Percentiles rank a stretch among this genome's conserved stretches.
Conservation (phyloP, 2,113 vertebrate species). For the Coryphaenoides rupestris region DNA sequence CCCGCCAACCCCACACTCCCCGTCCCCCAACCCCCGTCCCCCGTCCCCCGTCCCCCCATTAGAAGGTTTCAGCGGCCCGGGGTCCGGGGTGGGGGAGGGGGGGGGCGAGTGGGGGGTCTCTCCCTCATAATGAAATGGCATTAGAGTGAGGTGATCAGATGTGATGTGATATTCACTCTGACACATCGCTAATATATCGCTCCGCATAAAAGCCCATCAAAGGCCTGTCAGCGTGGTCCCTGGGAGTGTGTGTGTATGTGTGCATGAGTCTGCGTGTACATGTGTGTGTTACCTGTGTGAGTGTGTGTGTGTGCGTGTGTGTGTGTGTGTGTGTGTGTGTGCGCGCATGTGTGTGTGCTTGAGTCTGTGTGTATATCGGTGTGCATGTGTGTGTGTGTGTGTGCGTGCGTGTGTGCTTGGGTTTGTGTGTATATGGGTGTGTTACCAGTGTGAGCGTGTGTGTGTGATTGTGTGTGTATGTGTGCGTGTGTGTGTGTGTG, state of each 20-base stretch:
- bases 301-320: neutral
- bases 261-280: neutral
- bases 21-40: slow-evolving; percentile 3
- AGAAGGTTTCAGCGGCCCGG: slow-evolving; percentile 32
- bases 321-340: slow-evolving; percentile 2
- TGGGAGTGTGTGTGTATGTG: slow-evolving; percentile 10
- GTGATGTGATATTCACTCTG: slow-evolving; percentile 52
- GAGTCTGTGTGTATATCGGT: too few relatives aligned
- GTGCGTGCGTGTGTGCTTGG: slow-evolving; percentile 8
- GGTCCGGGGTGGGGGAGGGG: too few relatives aligned
- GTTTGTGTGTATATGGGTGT: neutral
- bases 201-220: slow-evolving; percentile 44
- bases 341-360: too few relatives aligned
- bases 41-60: slow-evolving; percentile 24
- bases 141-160: slow-evolving; percentile 48
- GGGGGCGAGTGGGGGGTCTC: too few relatives aligned
- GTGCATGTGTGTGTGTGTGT: slow-evolving; percentile 1
- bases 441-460: slow-evolving; percentile 12
- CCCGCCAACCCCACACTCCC: slow-evolving; percentile 28
- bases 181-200: slow-evolving; percentile 48
- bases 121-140: slow-evolving; percentile 55
- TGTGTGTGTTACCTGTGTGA: neutral
- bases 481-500: slow-evolving; percentile 6
- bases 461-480: slow-evolving; percentile 18
- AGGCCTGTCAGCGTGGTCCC: slow-evolving; percentile 11